These are phyloP conservation scores for Spodoptera exigua DNA, from an alignment of 2,888 invertebrate species.

Conservation along the genomic window DNA sequence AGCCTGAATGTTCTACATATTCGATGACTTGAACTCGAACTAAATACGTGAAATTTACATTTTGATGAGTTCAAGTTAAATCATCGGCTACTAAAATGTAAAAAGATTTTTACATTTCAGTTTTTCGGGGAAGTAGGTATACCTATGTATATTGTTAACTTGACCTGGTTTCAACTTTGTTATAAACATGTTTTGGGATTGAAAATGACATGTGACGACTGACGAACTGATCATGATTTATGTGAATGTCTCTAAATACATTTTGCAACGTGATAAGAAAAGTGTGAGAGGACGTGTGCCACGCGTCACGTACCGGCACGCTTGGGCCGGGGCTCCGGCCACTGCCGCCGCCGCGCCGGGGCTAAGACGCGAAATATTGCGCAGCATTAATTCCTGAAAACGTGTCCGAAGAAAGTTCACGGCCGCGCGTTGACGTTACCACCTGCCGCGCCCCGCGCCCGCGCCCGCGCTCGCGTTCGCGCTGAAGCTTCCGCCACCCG, in stretches of 20 bases:
- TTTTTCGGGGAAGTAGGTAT: neutral
- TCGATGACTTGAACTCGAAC: conserved; percentile 78
- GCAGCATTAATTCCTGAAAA: conserved; percentile 88
- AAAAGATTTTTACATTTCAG: conserved; percentile 39
- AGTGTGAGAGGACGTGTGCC: conserved; percentile 39
- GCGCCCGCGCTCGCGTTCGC: conserved; percentile 40
- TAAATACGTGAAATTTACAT: conserved; percentile 75
- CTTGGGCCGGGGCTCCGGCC: conserved; percentile 58
- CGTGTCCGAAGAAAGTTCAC: conserved; percentile 89
- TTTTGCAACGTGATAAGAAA: conserved; percentile 29
- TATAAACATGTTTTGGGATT: no score
- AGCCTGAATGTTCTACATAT: conserved; percentile 72
- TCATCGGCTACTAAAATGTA: conserved; percentile 26
- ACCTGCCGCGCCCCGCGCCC: conserved; percentile 75
- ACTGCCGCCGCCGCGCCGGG: conserved; percentile 57
- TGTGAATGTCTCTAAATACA: no score
- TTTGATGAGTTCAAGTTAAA: conserved; percentile 61
- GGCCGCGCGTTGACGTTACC: conserved; percentile 88
- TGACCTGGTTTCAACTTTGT: no score
- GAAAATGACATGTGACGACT: no score
- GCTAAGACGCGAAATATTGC: conserved; percentile 83
- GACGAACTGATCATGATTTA: no score
- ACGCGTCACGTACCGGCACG: conserved; percentile 59
- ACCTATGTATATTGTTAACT: no score
- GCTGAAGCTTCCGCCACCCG: conserved; percentile 65